Base-by-base conservation (phyloP, 2,113 vertebrate species). In the Ariopsis seemanni region DNA sequence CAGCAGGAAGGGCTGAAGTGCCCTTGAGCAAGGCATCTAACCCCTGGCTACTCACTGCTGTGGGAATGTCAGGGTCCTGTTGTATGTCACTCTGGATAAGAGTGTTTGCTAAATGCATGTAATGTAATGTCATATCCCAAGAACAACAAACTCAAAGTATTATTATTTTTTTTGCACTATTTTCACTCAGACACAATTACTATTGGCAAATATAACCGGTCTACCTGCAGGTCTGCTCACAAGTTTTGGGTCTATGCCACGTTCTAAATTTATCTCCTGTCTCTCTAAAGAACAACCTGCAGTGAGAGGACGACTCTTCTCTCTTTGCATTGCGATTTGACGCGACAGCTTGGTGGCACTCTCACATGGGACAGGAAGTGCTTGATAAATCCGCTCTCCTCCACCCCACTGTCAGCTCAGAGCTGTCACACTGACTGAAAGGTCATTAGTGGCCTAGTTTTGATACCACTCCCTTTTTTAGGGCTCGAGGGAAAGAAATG, bases 261-360 rank as follows among this genome's bases (percentile, higher is more conserved):
- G 4, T 62, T 65, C 86, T 87, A 87, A 77, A 84, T 84, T 67
- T 83, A 84, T 83, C 85, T 25, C 52, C 27, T 18, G 42, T 60
- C 80, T 79, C 81, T 79, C 18, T 27, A 69, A 53, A 86, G 82
- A 82, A 74, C 55, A 48, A 50, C 25, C 58, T 78, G 85, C 48
- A 85, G 22, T 77, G 42, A 65, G 77, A 80, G 42, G 65, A 84
- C 34, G 53, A 52, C 22, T 60, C 62, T 80, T 60, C 62, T 80
- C 34, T 71, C 55, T 84, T 82, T 48, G 75, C 69, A 82, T 22
- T 82, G 75, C 83, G 82, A 89, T 91, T 84, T 63, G 83, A 67
- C 63, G 48, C 75, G 90, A 87, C 88, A 87, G 87, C 84, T 89
- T 84, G 58, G 83, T 91, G 87, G 79, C 74, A 84, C 17, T 27